phyloP scores from a whole-genome alignment of 92 coral and sea anemone species.

The Porites cylindrica region DNA sequence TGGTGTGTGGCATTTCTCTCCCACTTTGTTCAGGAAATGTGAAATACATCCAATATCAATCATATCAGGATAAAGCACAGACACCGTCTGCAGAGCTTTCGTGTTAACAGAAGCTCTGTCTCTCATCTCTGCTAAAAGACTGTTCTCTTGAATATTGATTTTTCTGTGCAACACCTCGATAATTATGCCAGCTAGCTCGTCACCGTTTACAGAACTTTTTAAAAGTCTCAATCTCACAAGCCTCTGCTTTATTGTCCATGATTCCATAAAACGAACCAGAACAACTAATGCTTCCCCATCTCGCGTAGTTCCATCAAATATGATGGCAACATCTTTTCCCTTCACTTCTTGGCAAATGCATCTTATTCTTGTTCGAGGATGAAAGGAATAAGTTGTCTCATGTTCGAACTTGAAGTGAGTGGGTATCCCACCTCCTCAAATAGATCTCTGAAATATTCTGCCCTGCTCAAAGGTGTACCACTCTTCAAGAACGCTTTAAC shows the following conservation, averaged over 20 bases:
- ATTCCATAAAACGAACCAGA: slow-evolving; percentile 42
- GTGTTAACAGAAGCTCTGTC: slow-evolving; percentile 54
- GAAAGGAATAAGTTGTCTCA: slow-evolving; percentile 32
- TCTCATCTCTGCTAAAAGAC: slow-evolving; percentile 45
- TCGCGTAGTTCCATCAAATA: slow-evolving; percentile 51
- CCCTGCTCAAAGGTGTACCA: slow-evolving; percentile 38
- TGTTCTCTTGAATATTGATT: slow-evolving; percentile 29
- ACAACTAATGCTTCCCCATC: slow-evolving; percentile 46
- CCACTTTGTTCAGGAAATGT: no score
- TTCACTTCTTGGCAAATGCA: slow-evolving; percentile 27
- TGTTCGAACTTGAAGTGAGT: slow-evolving; percentile 37
- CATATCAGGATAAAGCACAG: no score
- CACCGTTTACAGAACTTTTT: no score
- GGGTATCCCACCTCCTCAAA: slow-evolving; percentile 44
- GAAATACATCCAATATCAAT: no score
- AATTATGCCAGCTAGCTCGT: no score
- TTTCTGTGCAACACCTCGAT: slow-evolving; percentile 27
- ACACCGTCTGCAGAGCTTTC: slow-evolving; percentile 21
- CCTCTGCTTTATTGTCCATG: not conserved
- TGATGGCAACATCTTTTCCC: slow-evolving; percentile 33
- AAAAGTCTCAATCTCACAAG: no score
- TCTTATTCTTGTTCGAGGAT: slow-evolving; percentile 2
- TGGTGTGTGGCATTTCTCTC: no score
- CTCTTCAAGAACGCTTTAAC: slow-evolving; percentile 9
- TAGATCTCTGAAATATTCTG: slow-evolving; percentile 45